A percentile compares a stretch with the other conserved stretches of the same genome.
Evolutionary conservation across 2,797 vertebrate species (phyloP).

Genomic region (Calcarius lapponicus): DNA sequence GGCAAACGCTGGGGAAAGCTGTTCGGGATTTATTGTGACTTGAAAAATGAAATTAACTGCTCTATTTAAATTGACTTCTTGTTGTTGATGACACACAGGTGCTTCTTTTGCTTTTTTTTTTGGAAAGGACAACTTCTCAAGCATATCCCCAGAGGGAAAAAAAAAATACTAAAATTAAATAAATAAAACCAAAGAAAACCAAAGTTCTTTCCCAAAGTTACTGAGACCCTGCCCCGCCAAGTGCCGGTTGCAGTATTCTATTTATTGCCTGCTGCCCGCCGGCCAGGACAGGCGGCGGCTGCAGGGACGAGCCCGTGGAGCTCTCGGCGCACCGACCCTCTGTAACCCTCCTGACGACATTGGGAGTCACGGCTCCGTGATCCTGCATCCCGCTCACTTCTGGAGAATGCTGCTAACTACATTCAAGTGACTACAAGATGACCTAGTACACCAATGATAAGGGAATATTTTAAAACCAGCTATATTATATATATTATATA

Average conservation of each 20-base stretch:
- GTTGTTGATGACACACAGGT: slow-evolving; percentile 74
- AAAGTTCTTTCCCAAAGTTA: slow-evolving; percentile 79
- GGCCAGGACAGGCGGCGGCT: slow-evolving; percentile 61
- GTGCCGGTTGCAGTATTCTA: slow-evolving; percentile 78
- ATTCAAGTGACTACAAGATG: slow-evolving; percentile 79
- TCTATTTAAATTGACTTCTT: slow-evolving; percentile 73
- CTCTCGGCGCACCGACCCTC: slow-evolving; percentile 73
- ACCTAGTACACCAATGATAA: slow-evolving; percentile 85
- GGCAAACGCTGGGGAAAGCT: slow-evolving; percentile 73
- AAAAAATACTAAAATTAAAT: slow-evolving; percentile 29
- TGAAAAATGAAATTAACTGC: slow-evolving; percentile 74
- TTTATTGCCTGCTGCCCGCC: slow-evolving; percentile 78
- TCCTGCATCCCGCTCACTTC: slow-evolving; percentile 79
- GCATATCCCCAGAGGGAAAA: slow-evolving; percentile 70
- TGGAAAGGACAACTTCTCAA: slow-evolving; percentile 73
- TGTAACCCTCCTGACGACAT: slow-evolving; percentile 77
- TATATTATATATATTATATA: slow-evolving; percentile 86
- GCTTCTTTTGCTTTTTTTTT: slow-evolving; percentile 70
- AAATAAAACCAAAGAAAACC: slow-evolving; percentile 76
- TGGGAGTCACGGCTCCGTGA: slow-evolving; percentile 77
- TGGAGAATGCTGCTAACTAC: slow-evolving; percentile 84
- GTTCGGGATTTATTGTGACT: slow-evolving; percentile 78
- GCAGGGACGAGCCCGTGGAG: slow-evolving; percentile 73
- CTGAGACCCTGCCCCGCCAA: slow-evolving; percentile 61
- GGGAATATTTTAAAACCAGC: slow-evolving; percentile 86